Base-by-base conservation (phyloP, 2,797 vertebrate genomes). In the Acridotheres tristis region DNA sequence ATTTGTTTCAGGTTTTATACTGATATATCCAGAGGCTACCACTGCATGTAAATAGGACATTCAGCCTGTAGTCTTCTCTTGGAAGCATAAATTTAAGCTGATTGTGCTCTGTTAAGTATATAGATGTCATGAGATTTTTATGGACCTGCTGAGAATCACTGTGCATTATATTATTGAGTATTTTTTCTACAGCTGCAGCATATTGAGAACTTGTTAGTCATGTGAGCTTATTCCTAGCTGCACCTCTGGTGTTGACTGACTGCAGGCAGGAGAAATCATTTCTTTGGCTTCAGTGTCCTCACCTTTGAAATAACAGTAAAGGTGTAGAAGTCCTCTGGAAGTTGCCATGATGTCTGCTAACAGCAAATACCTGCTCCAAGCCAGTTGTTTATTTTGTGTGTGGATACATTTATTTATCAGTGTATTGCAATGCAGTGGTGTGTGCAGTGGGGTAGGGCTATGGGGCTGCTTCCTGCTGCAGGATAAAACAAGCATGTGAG, bases 401-500 rank as follows among this genome's bases (percentile, higher is more conserved):
- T 16, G 0, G 1, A 2, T 58, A 6, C 20, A 19, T 68, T 78
- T 71, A 32, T 74, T 62, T 59, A 40, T 82, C 19, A 8, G 17
- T 13, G 19, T 43, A 18, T 36, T 67, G 40, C 36, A 30, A 2
- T 21, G 53, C 4, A 3, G 18, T 18, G 53, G 7, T 21, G 4
- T 13, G 36, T 65, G 61, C 25, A 29, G 11, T 34, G 58, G 45
- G 23, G 21, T 13, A 6, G 36, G n/a, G 34, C 27, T 55, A 0
- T 3, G 6, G 27, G 30, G 22, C 47, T 53, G 40, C 40, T 57
- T 55, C 13, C 42, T 74, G 16, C 61, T 90, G 38, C 9, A 6
- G 4, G 5, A 13, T 26, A 23, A 19, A 47, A 45, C 22, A 26
- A 51, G 13, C 29, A 8, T 0, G 0, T 1, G 25, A 54, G 74